Percentiles rank a stretch among this genome's conserved stretches.
These are phyloP conservation scores for Anthrax anthrax DNA, from an alignment of 2,888 invertebrate genomes.

Conservation along the genomic window DNA sequence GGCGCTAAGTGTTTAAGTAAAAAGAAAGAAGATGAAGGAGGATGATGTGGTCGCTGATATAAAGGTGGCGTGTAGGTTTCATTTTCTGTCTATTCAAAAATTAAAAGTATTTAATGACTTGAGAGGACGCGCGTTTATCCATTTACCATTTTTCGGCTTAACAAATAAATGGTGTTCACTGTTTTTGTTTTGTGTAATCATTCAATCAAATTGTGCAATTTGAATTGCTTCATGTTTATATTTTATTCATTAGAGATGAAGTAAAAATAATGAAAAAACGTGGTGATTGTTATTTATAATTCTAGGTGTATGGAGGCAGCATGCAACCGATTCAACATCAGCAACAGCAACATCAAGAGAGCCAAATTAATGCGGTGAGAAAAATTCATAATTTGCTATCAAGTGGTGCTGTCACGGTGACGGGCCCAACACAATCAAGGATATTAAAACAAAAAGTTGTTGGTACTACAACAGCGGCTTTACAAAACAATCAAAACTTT, in stretches of 20 bases:
- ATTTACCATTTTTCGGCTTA: not conserved
- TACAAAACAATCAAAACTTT: constrained; percentile 1
- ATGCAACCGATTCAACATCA: not conserved
- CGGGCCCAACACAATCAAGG: constrained; percentile 32
- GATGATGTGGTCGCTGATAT: too few species aligned
- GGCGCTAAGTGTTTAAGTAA: constrained; percentile 7
- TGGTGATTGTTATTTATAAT: too few species aligned
- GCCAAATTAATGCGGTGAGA: constrained; percentile 31
- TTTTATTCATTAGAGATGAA: too few species aligned
- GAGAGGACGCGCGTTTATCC: constrained; percentile 9
- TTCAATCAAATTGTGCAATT: too few species aligned
- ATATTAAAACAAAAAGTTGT: constrained; percentile 27
- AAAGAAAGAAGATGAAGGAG: too few species aligned
- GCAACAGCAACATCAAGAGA: constrained; percentile 5
- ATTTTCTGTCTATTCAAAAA: not conserved
- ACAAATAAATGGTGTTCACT: too few species aligned
- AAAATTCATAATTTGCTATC: constrained; percentile 34
- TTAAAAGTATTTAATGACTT: not conserved
- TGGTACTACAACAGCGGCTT: constrained; percentile 10
- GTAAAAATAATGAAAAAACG: too few species aligned
- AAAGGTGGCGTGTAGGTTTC: not conserved
- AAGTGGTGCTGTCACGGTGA: constrained; percentile 34
- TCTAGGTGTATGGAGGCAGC: constrained; percentile 10
- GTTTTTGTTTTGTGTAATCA: too few species aligned
- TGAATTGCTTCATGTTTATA: not conserved